Percentiles rank a stretch among this genome's conserved stretches.
Conservation (phyloP, 2,113 vertebrate species). For the Empidonax traillii region DNA sequence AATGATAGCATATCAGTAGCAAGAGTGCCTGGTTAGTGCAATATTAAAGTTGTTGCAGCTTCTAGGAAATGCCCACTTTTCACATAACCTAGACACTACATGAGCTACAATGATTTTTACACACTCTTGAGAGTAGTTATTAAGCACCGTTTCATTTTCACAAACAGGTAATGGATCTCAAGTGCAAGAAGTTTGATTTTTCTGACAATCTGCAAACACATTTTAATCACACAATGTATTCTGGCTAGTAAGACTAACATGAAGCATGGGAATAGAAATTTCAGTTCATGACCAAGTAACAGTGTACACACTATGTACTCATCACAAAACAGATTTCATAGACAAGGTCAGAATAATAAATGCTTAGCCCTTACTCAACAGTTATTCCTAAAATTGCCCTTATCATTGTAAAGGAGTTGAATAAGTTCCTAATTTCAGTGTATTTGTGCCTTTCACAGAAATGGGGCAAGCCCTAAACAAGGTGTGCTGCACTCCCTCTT, state of each 20-base stretch:
- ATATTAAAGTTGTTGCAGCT: neutral
- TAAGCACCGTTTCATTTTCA: neutral
- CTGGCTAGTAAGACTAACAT: neutral
- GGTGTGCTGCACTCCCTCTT: neutral
- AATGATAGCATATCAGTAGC: neutral
- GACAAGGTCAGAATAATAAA: neutral
- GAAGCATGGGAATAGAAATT: neutral
- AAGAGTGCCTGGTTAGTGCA: neutral
- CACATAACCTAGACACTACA: neutral
- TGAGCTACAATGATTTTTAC: neutral
- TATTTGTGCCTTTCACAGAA: neutral
- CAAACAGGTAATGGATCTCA: neutral
- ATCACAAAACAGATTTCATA: neutral
- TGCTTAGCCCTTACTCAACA: neutral
- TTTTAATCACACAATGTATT: neutral
- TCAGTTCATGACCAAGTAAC: neutral
- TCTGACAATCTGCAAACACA: neutral
- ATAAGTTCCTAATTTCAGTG: neutral
- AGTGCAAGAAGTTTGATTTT: constrained; percentile 24
- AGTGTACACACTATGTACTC: neutral
- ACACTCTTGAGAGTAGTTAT: neutral
- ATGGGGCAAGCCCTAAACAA: neutral
- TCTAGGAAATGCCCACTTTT: constrained; percentile 20
- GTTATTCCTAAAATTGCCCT: neutral
- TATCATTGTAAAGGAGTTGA: neutral